Evolutionary conservation across 1,140 invertebrate genomes (phyloP), one percentile per base, ranked within the genome.

Genomic region (Daktulosphaira vitifoliae): DNA sequence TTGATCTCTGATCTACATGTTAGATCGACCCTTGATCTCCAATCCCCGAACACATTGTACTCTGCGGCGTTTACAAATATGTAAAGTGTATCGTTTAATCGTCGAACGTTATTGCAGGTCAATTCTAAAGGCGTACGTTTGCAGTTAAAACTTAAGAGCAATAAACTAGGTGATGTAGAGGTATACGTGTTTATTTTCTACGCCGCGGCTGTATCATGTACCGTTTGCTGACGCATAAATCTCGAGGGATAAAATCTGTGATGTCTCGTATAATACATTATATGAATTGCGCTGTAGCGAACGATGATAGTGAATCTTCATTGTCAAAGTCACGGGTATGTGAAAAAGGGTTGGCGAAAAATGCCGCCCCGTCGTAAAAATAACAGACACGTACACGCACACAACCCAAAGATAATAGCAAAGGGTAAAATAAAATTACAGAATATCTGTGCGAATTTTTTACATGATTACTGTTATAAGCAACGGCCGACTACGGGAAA

Each of bases 321-420:
- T 56, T 56, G 53, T 56, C 53, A 18, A n/a, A 56, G 53, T 56
- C 53, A 56, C 53, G 53, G 38, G 39, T 38, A 56, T 44, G 53
- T 56, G 53, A 56, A 56, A 56, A 56, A 56, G 53, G 53, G 53
- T 56, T 56, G 53, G 53, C 53, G 38, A 56, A 56, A 56, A 56
- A 44, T 56, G 23, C 39, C 11, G 23, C 39, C 11, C 38, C 38
- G 39, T 56, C 53, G 38, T 56, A 56, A 56, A 56, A 56, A 39
- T 11, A 29, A 37, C 33, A 42, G n/a, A n/a, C n/a, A n/a, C n/a
- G n/a, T n/a, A 33, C 29, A 33, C 29, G 11, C 29, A 33, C 29
- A 33, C 29, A 33, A n/a, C n/a, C n/a, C 29, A 48, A 48, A 48
- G 18, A 48, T 16, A 56, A 56, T 26, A 8, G 38, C 38, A 16